Percentiles rank a stretch among this genome's conserved stretches.
phyloP scores from a whole-genome alignment of 2,888 invertebrate species.

The Zeuzera pyrina region DNA sequence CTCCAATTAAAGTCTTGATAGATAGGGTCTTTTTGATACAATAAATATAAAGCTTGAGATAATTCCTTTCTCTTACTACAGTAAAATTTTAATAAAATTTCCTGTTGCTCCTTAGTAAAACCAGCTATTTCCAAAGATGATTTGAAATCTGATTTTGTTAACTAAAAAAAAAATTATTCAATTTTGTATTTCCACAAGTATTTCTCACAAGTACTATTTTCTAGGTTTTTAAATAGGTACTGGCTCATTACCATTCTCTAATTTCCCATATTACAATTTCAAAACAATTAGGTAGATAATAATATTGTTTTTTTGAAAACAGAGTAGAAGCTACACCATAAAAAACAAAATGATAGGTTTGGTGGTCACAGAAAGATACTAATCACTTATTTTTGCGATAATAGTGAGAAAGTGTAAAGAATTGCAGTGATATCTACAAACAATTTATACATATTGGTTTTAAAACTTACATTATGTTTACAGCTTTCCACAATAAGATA shows the following conservation, averaged over 20 bases:
- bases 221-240: neutral
- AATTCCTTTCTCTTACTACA: slow-evolving; percentile 70
- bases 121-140: slow-evolving; percentile 65
- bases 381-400: too few relatives aligned
- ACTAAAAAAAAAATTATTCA: slow-evolving; percentile 24
- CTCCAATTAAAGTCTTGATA: slow-evolving; percentile 61
- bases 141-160: slow-evolving; percentile 54
- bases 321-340: too few relatives aligned
- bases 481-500: slow-evolving; percentile 81
- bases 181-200: neutral
- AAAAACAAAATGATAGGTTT: too few relatives aligned
- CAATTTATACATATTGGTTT: too few relatives aligned
- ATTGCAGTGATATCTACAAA: too few relatives aligned
- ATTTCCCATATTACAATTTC: too few relatives aligned
- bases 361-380: too few relatives aligned
- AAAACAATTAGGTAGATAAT: slow-evolving; percentile 1
- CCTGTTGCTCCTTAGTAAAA: slow-evolving; percentile 74
- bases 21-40: slow-evolving; percentile 48
- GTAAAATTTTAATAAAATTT: slow-evolving; percentile 74
- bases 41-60: slow-evolving; percentile 54
- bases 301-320: too few relatives aligned
- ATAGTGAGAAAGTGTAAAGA: too few relatives aligned
- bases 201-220: neutral
- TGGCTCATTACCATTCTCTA: too few relatives aligned
- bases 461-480: slow-evolving; percentile 76